Base-by-base conservation (phyloP, 1,140 invertebrate species). In the Drosophila grimshawi region DNA sequence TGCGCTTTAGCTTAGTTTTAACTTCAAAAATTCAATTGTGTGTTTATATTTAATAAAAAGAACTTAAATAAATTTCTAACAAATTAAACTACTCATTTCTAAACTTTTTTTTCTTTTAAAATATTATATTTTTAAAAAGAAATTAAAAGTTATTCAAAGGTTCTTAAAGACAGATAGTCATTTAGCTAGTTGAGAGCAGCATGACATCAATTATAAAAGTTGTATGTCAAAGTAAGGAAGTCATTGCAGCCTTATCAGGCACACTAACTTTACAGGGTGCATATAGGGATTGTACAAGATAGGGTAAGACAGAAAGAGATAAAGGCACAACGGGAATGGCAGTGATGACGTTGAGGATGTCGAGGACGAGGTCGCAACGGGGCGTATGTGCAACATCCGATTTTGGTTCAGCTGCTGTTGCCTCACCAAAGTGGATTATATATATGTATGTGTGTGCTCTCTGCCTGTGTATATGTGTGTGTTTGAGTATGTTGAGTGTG, bases 321-420 rank as follows among this genome's bases (percentile, higher is more conserved):
- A 10, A 8, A 37, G 37, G 27, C 43, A 37, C 10, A 43, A 53
- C 49, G 11, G 41, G 11, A 19, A 45, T 8, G 19, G 39, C 10
- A 43, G n/a, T 10, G 39, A 43, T 43, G 39, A 43, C n/a, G 39
- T n/a, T 37, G 35, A 37, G 5, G 35, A 37, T 37, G 35, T 7
- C 7, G 35, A 7, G 3, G 32, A 2, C 57, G 39, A 39, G 27
- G 37, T 19, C 68, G 74, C 82, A 76, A 88, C 77, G 62, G 74
- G 83, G 77, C 85, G 85, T 89, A 89, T 88, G 85, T 88, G 80
- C 78, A 89, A 89, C 80, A 83, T 85, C 80, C 71, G 74, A 68
- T 49, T 74, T 37, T 11, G 57, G 56, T 68, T 64, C 71, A 68
- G 65, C 48, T 55, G 49, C 37, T 59, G 66, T 53, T 76, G 65